phyloP scores from a whole-genome alignment of 92 coral and sea anemone species.

The Isaurus tuberculatus region DNA sequence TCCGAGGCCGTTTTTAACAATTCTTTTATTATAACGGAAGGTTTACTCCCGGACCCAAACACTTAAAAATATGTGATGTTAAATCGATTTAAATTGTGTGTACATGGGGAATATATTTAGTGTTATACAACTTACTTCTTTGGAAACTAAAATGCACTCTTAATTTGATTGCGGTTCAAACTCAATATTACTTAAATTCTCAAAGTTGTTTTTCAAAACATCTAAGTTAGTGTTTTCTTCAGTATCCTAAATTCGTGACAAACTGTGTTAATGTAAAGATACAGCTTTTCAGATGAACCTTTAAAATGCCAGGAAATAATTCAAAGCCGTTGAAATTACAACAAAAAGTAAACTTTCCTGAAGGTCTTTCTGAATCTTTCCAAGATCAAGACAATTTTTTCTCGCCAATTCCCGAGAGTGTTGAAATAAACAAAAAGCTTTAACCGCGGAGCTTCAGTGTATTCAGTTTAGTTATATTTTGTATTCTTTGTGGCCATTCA shows the following conservation, averaged over 20 bases:
- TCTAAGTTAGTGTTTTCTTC: neutral
- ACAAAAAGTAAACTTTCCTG: neutral
- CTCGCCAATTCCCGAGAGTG: neutral
- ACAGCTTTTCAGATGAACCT: neutral
- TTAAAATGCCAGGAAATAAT: neutral
- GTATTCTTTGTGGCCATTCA: conserved; percentile 9
- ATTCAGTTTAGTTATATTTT: neutral
- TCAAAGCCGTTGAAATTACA: neutral
- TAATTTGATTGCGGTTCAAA: neutral
- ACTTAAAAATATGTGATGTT: neutral
- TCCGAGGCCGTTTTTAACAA: too few species aligned
- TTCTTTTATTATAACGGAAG: too few species aligned
- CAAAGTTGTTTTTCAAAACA: neutral
- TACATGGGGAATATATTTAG: neutral
- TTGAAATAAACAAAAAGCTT: neutral
- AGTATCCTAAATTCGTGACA: neutral
- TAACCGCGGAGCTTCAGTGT: neutral
- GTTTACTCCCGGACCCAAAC: neutral
- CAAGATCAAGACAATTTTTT: neutral
- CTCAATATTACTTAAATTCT: neutral
- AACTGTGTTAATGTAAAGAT: neutral
- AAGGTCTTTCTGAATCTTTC: neutral
- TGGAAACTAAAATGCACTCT: neutral
- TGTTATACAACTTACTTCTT: neutral
- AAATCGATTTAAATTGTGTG: neutral